Evolutionary conservation across 2,888 invertebrate species (phyloP).

Genomic region (Drosophila conformis): DNA sequence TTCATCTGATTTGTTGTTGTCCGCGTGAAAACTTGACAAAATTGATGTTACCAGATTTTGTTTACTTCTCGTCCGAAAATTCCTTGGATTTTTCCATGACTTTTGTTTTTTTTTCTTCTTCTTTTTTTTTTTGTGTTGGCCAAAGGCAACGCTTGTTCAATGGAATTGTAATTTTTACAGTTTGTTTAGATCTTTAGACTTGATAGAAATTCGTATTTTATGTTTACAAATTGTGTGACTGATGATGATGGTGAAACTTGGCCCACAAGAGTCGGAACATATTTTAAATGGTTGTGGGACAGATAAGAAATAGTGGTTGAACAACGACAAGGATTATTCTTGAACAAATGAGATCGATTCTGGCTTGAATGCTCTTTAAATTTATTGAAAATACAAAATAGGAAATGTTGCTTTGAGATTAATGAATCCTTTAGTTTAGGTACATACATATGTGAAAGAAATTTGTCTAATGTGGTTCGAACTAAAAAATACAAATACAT

Average conservation of each 20-base stretch:
- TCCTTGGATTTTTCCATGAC: slow-evolving; percentile 29
- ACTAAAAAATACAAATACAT: background rate
- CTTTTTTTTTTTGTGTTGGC: slow-evolving; percentile 7
- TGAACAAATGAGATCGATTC: background rate
- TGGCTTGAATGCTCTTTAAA: background rate
- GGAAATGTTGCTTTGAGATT: background rate
- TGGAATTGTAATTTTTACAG: slow-evolving; percentile 64
- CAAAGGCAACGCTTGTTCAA: slow-evolving; percentile 40
- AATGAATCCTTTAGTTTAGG: background rate
- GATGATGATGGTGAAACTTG: slow-evolving; percentile 50
- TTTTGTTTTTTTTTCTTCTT: background rate
- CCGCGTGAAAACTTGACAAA: slow-evolving; percentile 65
- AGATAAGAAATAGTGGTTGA: slow-evolving; percentile 16
- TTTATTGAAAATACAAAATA: background rate
- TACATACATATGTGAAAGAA: background rate
- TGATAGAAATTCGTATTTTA: slow-evolving; percentile 50
- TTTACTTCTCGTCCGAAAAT: slow-evolving; percentile 45
- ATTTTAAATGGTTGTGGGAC: slow-evolving; percentile 36
- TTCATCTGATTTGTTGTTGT: slow-evolving; percentile 57
- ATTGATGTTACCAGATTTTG: slow-evolving; percentile 68
- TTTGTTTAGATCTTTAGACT: slow-evolving; percentile 58
- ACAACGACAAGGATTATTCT: slow-evolving; percentile 1
- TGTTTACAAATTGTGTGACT: slow-evolving; percentile 66
- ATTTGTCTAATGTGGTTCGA: background rate
- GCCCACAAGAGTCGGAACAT: slow-evolving; percentile 26